A percentile compares a stretch with the other conserved stretches of the same genome.
Evolutionary conservation across 2,888 invertebrate genomes (phyloP).

Genomic region (Argyra leucocephala): DNA sequence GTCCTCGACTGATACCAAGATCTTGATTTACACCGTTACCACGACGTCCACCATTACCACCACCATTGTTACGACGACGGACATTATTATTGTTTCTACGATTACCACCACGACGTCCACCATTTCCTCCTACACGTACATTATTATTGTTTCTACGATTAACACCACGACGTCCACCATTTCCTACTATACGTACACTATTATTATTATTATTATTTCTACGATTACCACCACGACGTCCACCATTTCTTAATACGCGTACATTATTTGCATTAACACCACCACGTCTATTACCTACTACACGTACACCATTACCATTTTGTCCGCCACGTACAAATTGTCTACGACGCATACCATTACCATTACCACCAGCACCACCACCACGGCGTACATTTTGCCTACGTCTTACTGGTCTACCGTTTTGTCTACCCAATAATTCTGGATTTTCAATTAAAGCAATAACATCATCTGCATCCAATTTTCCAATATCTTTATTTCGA

Average conservation of each 20-base stretch:
- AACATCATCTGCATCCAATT: background rate
- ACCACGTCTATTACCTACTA: background rate
- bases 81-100: too few relatives aligned
- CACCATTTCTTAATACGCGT: too few relatives aligned
- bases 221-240: background rate
- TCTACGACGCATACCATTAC: too few relatives aligned
- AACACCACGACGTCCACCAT: background rate
- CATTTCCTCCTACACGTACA: background rate
- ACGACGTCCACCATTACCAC: too few relatives aligned
- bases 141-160: background rate
- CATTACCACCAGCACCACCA: background rate
- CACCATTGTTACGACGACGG: too few relatives aligned
- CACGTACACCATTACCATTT: too few relatives aligned
- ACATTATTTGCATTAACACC: too few relatives aligned
- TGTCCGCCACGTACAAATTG: background rate
- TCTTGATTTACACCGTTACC: too few relatives aligned
- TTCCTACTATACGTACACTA: background rate
- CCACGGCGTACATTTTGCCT: background rate
- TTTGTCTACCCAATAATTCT: background rate
- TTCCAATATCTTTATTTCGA: background rate
- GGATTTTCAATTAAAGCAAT: constrained; percentile 6
- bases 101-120: background rate
- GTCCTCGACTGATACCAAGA: too few relatives aligned
- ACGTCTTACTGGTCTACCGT: background rate
- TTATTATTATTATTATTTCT: too few relatives aligned